Evolutionary conservation across 2,888 invertebrate genomes (phyloP).

Genomic region (Lepidocyrtinus sp.): DNA sequence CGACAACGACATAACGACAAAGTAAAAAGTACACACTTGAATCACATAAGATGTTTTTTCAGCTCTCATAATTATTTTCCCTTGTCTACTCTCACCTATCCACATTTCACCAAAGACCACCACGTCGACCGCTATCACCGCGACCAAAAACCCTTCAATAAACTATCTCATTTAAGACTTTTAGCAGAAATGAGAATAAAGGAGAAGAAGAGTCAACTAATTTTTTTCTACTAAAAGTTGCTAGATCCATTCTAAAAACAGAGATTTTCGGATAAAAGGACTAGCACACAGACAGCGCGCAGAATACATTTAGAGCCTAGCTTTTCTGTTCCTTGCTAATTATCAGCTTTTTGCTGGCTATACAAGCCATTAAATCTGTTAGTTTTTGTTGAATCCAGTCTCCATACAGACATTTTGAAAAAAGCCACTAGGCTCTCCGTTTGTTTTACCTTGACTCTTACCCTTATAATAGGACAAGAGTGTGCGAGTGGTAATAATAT

Average conservation of each 20-base stretch:
- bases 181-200: not conserved
- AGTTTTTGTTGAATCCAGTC: conserved; percentile 17
- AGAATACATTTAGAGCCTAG: no score
- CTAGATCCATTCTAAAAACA: conserved; percentile 48
- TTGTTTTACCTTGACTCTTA: not conserved
- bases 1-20: conserved; percentile 32
- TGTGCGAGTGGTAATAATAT: conserved; percentile 38
- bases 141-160: conserved; percentile 24
- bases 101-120: conserved; percentile 7
- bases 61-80: conserved; percentile 58
- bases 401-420: not conserved
- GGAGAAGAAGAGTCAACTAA: conserved; percentile 28
- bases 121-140: not conserved
- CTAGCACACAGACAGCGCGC: not conserved
- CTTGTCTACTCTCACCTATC: conserved; percentile 29
- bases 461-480: not conserved
- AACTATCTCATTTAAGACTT: conserved; percentile 39
- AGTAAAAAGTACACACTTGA: conserved; percentile 21
- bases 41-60: not conserved
- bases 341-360: conserved; percentile 57
- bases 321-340: conserved; percentile 46
- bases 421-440: conserved; percentile 8
- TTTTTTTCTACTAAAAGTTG: conserved; percentile 33
- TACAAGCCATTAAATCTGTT: conserved; percentile 51
- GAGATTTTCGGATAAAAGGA: conserved; percentile 50